phyloP scores from a whole-genome alignment of 2,888 invertebrate species.

The Lathronympha strigana region DNA sequence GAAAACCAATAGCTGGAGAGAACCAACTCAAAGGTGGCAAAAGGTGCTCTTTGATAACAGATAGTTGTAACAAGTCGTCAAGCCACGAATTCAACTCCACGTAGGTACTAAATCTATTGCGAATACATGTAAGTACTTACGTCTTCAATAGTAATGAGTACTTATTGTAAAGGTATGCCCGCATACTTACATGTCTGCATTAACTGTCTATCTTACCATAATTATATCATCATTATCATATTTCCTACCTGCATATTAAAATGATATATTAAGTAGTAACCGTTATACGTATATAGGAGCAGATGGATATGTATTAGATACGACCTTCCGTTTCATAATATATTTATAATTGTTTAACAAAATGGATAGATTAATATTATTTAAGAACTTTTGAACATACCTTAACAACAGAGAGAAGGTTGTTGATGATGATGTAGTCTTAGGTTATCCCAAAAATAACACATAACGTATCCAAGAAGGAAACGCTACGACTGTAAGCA shows the following conservation, averaged over 20 bases:
- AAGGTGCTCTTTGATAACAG: not conserved
- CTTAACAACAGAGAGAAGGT: too few relatives aligned
- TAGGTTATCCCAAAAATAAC: not conserved
- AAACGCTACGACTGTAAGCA: too few relatives aligned
- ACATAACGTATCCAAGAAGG: not conserved
- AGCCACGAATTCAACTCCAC: not conserved
- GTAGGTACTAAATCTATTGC: not conserved
- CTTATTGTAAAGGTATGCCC: conserved; percentile 30
- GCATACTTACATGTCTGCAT: conserved; percentile 39
- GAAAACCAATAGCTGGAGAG: not conserved
- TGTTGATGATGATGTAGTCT: not conserved
- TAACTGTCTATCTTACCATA: conserved; percentile 34
- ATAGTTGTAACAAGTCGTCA: not conserved
- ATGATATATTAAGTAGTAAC: conserved; percentile 24
- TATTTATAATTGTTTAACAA: too few relatives aligned
- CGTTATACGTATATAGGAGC: conserved; percentile 6
- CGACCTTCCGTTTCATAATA: not conserved
- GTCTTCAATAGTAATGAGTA: conserved; percentile 36
- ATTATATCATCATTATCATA: conserved; percentile 16
- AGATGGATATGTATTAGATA: not conserved
- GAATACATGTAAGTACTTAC: conserved; percentile 27
- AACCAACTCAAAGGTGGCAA: not conserved
- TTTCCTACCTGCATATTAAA: conserved; percentile 22
- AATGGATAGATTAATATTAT: too few relatives aligned
- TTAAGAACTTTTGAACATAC: too few relatives aligned